Percentiles rank a stretch among this genome's conserved stretches.
Conservation (phyloP, 2,888 invertebrate species). For the Agrochola macilenta region DNA sequence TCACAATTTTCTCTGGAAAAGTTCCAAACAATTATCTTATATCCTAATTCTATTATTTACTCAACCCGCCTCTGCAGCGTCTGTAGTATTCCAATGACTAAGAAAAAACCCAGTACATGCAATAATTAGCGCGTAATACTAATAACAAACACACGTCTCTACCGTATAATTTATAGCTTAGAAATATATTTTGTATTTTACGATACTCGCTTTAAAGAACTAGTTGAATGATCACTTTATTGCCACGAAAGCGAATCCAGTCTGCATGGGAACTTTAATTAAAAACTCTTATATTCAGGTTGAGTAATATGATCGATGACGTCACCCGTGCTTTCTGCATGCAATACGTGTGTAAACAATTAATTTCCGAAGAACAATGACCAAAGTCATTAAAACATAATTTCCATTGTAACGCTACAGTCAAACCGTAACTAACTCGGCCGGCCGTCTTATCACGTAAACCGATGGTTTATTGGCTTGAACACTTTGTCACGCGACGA, state of each 20-base stretch:
- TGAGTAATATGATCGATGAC: constrained; percentile 60
- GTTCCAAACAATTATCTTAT: constrained; percentile 41
- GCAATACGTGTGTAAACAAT: constrained; percentile 74
- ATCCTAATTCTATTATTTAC: constrained; percentile 32
- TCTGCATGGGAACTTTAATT: constrained; percentile 47
- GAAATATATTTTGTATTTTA: constrained; percentile 43
- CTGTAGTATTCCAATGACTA: constrained; percentile 24
- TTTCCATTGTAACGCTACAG: constrained; percentile 73
- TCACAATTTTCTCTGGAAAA: constrained; percentile 47
- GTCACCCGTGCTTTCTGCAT: constrained; percentile 64
- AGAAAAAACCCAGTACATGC: constrained; percentile 19
- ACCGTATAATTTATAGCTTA: constrained; percentile 24
- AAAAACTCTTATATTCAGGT: constrained; percentile 57
- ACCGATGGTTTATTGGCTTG: constrained; percentile 75
- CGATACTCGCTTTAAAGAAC: constrained; percentile 35
- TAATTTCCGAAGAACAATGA: constrained; percentile 76
- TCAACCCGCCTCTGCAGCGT: constrained; percentile 5
- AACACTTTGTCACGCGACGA: constrained; percentile 73
- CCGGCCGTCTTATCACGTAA: constrained; percentile 73
- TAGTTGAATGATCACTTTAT: constrained; percentile 52
- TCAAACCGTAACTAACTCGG: constrained; percentile 67
- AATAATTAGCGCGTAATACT: constrained; percentile 28
- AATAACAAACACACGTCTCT: constrained; percentile 38
- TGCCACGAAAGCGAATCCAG: constrained; percentile 27
- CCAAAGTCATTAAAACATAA: constrained; percentile 75